Evolutionary conservation across 1,140 invertebrate species (phyloP), one percentile per base, ranked within the genome.

Genomic region (Cotesia chilonis): DNA sequence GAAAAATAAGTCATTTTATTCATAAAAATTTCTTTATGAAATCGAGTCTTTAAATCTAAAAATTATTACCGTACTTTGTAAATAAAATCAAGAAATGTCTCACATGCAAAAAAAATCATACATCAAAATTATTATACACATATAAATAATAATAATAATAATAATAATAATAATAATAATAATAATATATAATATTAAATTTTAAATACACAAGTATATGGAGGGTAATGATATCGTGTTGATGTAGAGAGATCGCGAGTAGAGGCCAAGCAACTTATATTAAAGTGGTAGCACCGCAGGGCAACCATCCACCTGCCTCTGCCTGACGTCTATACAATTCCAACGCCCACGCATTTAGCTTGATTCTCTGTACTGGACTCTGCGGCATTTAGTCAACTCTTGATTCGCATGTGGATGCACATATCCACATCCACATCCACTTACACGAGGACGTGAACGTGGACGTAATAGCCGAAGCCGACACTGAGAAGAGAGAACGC

Each of bases 231-330:
- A 41, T 36, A 66, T 66, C 64, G 12, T 52, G 38, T 14, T 51
- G 38, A 20, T 66, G 64, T 51, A 51, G 64, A 10, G 41, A 51
- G 66, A 65, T 36, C 17, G 66, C 12, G 52, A 28, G 28, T 28
- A 28, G 28, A 68, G 41, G 47, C 17, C 38, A 68, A 54, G 64
- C 66, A 55, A 68, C 47, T n/a, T 35, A 41, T 66, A 77, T 75
- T 55, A 70, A 74, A 74, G 78, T 77, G 77, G 77, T 80, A 80
- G 75, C 74, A 78, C 80, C 79, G 64, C 63, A 69, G 76, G 80
- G 74, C 74, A 79, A 76, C 67, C 75, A 79, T 81, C 80, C 80
- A 81, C 80, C 80, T 81, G 80, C 79, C 75, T 71, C 80, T 81
- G 80, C 79, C 75, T 71, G 74, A 54, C 67, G 76, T 77, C 72